phyloP scores from a whole-genome alignment of 2,797 vertebrate genomes.

The Moxostoma hubbsi region DNA sequence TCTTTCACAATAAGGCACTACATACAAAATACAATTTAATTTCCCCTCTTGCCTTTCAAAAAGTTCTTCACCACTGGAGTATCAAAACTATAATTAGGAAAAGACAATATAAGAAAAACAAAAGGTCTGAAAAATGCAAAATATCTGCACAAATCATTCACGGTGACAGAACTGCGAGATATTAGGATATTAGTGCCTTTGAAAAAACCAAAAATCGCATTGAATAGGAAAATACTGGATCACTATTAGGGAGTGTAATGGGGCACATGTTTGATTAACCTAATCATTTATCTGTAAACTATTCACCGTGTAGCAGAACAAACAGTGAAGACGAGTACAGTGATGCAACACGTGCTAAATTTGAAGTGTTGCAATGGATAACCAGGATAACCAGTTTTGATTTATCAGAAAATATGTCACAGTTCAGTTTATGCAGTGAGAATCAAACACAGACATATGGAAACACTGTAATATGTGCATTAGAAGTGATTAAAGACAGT shows the following conservation, averaged over 20 bases:
- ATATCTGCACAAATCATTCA: constrained; percentile 26
- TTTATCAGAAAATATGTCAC: constrained; percentile 46
- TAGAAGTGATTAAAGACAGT: constrained; percentile 41
- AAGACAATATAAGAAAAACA: constrained; percentile 16
- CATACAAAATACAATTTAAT: constrained; percentile 59
- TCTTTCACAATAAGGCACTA: constrained; percentile 69
- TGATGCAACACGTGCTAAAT: not conserved
- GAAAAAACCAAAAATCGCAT: not conserved
- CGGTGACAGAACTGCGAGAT: constrained; percentile 19
- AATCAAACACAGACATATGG: constrained; percentile 22
- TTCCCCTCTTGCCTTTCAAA: constrained; percentile 54
- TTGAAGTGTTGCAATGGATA: not conserved
- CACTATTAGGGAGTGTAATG: too few species aligned
- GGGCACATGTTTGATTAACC: too few species aligned
- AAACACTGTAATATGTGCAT: constrained; percentile 16
- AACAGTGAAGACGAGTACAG: not conserved
- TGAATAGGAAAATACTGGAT: too few species aligned
- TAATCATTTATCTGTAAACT: too few species aligned
- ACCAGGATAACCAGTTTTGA: not conserved
- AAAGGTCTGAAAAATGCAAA: constrained; percentile 20
- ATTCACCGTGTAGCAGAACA: too few species aligned
- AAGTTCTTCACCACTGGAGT: constrained; percentile 59
- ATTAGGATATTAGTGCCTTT: constrained; percentile 11
- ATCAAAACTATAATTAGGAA: constrained; percentile 66
- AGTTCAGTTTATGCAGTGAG: constrained; percentile 47